Evolutionary conservation across 2,113 vertebrate genomes (phyloP).

Genomic region (Spheniscus mendiculus): DNA sequence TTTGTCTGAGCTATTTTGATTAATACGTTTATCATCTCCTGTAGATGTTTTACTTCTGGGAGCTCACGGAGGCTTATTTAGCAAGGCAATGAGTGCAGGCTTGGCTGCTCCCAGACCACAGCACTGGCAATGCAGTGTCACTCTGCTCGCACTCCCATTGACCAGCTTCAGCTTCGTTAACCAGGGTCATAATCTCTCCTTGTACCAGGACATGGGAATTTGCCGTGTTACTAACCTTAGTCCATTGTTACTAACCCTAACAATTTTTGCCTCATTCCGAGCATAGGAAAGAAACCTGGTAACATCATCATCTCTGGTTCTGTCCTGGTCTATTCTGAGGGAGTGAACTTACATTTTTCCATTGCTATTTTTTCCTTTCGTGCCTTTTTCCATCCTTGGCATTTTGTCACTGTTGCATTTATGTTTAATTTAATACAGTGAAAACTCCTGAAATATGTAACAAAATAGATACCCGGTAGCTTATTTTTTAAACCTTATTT

Average conservation of each 20-base stretch:
- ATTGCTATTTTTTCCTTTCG: neutral
- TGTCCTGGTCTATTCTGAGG: neutral
- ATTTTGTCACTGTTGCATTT: conserved; percentile 10
- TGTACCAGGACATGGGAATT: neutral
- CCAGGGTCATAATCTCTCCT: neutral
- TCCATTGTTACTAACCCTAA: neutral
- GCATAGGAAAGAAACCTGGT: neutral
- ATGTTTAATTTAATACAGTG: conserved; percentile 9
- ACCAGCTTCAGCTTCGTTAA: neutral
- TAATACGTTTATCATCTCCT: neutral
- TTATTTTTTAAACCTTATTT: conserved; percentile 10
- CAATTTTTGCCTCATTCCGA: neutral
- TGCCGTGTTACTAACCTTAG: neutral
- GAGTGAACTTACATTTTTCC: neutral
- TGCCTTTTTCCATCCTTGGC: neutral
- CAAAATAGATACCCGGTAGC: neutral
- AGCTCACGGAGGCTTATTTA: neutral
- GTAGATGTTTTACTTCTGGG: neutral
- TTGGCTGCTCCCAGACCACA: neutral
- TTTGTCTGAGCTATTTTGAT: neutral
- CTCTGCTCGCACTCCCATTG: neutral
- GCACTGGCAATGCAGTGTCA: neutral
- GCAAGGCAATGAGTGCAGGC: neutral
- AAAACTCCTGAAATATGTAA: conserved; percentile 23
- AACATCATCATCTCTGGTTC: neutral